Evolutionary conservation across 37 sponge, comb jelly and placozoan species (phyloP).

Genomic region (Cladorhizidae sp.): DNA sequence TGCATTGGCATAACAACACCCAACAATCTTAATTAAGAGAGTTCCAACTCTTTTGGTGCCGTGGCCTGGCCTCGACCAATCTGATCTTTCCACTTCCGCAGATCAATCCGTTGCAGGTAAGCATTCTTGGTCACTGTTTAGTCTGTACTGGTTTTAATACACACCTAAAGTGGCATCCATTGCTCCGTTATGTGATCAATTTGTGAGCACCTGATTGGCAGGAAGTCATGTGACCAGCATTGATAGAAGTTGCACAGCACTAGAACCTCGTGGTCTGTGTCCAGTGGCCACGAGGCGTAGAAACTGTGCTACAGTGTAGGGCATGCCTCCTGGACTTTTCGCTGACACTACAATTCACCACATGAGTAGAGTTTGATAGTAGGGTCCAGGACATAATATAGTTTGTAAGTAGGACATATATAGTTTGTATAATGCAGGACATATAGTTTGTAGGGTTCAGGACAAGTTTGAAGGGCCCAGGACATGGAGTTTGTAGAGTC

Average conservation of each 20-base stretch:
- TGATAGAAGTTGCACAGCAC: conserved; percentile 72
- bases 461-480: neutral
- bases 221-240: no score
- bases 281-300: conserved; percentile 50
- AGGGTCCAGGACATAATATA: conserved; percentile 54
- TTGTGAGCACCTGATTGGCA: no score
- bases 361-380: conserved; percentile 81
- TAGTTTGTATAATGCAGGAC: neutral
- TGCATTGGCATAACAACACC: no score
- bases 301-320: conserved; percentile 51
- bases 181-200: no score
- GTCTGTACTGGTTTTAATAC: no score
- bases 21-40: no score
- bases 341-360: conserved; percentile 57
- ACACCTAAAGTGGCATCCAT: no score
- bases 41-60: no score
- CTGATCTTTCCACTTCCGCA: no score
- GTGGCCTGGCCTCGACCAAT: no score
- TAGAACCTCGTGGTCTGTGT: conserved; percentile 48
- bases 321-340: conserved; percentile 37
- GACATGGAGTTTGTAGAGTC: neutral
- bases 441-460: neutral
- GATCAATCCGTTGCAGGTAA: no score
- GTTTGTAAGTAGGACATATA: neutral
- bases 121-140: no score